Evolutionary conservation across 2,888 invertebrate genomes (phyloP).

Genomic region (Mesorhabditis spiculigera): DNA sequence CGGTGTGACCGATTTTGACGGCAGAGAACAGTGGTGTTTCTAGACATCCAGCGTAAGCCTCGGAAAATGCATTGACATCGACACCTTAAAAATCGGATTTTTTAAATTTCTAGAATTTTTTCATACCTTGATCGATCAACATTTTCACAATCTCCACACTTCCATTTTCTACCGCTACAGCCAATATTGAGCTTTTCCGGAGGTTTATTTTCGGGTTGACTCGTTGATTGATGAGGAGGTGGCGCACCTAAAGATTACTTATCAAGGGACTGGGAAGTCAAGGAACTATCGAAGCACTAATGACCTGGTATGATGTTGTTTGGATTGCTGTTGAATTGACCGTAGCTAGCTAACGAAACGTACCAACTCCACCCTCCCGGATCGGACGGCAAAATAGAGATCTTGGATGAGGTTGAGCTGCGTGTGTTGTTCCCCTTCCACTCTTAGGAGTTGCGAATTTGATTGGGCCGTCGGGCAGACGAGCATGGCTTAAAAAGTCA

Average conservation of each 20-base stretch:
- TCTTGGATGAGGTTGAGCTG: constrained; percentile 1
- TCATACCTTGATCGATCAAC: background rate
- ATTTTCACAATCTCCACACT: background rate
- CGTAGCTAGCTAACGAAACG: background rate
- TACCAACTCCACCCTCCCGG: background rate
- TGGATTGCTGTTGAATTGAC: background rate
- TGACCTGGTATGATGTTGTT: too few species aligned
- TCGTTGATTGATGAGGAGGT: constrained; percentile 1
- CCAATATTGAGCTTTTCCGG: background rate
- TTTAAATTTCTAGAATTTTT: background rate
- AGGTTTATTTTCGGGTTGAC: constrained; percentile 1
- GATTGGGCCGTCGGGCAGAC: background rate
- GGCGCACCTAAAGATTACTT: background rate
- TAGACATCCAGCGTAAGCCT: background rate
- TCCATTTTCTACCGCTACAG: background rate
- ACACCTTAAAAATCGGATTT: background rate
- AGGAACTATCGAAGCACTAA: background rate
- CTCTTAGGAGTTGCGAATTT: background rate
- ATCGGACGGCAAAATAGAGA: background rate
- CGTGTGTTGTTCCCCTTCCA: background rate
- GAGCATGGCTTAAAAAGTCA: background rate
- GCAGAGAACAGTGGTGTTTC: background rate
- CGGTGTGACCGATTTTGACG: constrained; percentile 1
- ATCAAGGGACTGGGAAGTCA: background rate
- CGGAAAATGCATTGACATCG: constrained; percentile 4